Percentiles rank a stretch among this genome's conserved stretches.
These are phyloP conservation scores for Caenorhabditis afra DNA, from an alignment of 2,888 invertebrate species.

Conservation along the genomic window DNA sequence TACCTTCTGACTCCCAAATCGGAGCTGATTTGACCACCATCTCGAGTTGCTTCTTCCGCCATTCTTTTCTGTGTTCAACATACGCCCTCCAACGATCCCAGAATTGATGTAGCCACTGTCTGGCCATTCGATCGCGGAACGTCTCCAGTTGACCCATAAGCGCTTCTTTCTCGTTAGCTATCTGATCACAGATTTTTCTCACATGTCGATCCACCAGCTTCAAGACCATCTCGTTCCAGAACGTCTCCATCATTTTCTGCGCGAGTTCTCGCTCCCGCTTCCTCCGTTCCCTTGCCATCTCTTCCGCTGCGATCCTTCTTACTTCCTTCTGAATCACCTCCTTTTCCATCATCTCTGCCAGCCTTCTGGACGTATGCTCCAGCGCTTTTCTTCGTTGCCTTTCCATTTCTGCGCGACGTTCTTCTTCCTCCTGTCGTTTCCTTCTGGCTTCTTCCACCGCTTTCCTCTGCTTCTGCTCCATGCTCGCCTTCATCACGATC, in stretches of 20 bases:
- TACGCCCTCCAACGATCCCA: conserved; percentile 67
- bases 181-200: conserved; percentile 20
- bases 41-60: conserved; percentile 10
- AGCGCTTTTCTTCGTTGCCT: conserved; percentile 13
- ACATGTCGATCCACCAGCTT: conserved; percentile 27
- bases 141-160: conserved; percentile 19
- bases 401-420: conserved; percentile 15
- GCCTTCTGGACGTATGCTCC: conserved; percentile 13
- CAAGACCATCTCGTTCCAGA: conserved; percentile 22
- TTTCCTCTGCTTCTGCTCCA: conserved; percentile 28
- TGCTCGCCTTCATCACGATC: conserved; percentile 23
- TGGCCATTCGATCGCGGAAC: conserved; percentile 37
- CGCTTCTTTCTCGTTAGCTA: conserved; percentile 35
- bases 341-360: conserved; percentile 33
- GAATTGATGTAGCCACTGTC: conserved; percentile 67
- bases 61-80: conserved; percentile 46
- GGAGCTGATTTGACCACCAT: conserved; percentile 42
- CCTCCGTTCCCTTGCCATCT: conserved; percentile 25
- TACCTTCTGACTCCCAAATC: conserved; percentile 56
- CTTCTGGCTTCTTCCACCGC: conserved; percentile 28
- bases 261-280: conserved; percentile 27
- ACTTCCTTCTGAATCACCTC: conserved; percentile 26
- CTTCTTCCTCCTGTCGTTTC: conserved; percentile 28
- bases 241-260: conserved; percentile 8
- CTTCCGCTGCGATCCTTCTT: conserved; percentile 7